A percentile compares a stretch with the other conserved stretches of the same genome.
Conservation (phyloP, 1,140 invertebrate genomes). For the Streblospio benedicti region DNA sequence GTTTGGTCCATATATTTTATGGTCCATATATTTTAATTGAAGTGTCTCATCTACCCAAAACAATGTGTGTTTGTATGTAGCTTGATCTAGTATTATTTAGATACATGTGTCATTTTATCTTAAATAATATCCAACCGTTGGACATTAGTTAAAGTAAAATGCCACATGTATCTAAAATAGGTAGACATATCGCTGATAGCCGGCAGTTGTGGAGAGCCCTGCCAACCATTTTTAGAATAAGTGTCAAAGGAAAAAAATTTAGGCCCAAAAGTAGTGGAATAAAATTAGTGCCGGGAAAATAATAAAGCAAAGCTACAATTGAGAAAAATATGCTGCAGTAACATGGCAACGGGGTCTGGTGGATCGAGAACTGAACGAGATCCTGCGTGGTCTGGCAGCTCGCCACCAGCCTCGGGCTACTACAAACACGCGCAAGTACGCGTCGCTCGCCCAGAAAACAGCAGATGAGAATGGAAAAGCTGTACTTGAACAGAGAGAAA, state of each 20-base stretch:
- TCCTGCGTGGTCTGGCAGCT: conserved; percentile 29
- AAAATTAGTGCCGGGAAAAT: not conserved
- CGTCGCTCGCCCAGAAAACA: not conserved
- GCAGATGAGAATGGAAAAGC: not conserved
- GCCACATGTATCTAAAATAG: no score
- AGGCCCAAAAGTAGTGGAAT: no score
- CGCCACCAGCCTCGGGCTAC: conserved; percentile 10
- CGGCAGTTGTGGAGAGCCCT: no score
- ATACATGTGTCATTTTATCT: no score
- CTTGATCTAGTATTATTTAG: no score
- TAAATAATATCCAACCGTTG: no score
- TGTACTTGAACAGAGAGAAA: conserved; percentile 33
- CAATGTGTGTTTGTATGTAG: no score
- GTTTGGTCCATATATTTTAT: no score
- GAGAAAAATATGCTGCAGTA: conserved; percentile 35
- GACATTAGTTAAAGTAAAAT: no score
- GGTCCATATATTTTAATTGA: not conserved
- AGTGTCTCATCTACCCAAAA: no score
- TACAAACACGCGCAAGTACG: not conserved
- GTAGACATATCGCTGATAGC: no score
- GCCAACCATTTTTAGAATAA: no score
- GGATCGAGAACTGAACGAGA: conserved; percentile 44
- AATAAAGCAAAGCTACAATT: not conserved
- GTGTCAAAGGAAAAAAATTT: not conserved
- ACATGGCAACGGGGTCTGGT: conserved; percentile 45